Evolutionary conservation across 1,140 invertebrate species (phyloP).

Genomic region (Teleogryllus occipitalis): DNA sequence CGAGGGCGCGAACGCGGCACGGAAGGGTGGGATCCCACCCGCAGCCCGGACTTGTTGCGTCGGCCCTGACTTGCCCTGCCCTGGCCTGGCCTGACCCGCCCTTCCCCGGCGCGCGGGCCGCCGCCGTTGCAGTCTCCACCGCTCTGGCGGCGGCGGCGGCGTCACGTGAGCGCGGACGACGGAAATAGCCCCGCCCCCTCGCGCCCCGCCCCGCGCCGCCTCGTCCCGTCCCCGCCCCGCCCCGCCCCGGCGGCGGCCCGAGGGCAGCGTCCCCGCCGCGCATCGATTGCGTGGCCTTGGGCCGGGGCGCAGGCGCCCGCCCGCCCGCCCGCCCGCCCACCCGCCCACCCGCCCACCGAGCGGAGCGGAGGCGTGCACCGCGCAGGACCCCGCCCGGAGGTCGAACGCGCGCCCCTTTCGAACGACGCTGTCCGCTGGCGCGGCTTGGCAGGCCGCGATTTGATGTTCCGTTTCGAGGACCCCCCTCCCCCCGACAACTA

Average conservation of each 20-base stretch:
- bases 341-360: no score
- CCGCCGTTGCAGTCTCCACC: no score
- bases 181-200: conserved; percentile 18
- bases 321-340: background rate
- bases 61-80: no score
- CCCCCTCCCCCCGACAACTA: no score
- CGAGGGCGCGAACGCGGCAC: no score
- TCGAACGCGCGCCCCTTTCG: background rate
- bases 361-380: no score
- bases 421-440: background rate
- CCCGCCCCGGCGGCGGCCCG: conserved; percentile 22
- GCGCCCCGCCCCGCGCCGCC: conserved; percentile 18
- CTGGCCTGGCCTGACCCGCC: background rate
- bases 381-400: background rate
- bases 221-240: conserved; percentile 12
- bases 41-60: no score
- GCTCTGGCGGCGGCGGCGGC: conserved; percentile 22
- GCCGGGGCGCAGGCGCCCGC: conserved; percentile 9
- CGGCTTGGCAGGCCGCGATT: no score
- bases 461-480: no score
- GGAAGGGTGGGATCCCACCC: no score
- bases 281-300: conserved; percentile 16
- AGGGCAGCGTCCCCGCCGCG: conserved; percentile 27
- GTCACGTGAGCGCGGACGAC: conserved; percentile 19
- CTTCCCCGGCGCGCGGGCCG: background rate